Percentiles rank a stretch among this genome's conserved stretches.
Conservation (phyloP, 2,113 vertebrate species). For the Tricholaema leucomelas region DNA sequence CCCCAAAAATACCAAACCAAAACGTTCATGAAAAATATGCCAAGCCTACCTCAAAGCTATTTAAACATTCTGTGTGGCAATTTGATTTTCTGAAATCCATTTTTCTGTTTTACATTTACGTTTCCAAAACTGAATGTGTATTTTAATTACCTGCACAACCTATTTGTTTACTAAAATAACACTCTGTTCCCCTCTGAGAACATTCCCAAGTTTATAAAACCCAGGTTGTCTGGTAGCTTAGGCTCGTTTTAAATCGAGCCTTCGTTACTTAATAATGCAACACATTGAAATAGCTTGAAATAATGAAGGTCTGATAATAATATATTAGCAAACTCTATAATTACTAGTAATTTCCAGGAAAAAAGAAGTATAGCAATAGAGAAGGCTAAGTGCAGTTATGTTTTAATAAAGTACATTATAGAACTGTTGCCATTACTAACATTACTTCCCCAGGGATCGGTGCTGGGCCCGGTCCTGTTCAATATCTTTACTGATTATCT, state of each 20-base stretch:
- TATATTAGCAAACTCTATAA: neutral
- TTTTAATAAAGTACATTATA: neutral
- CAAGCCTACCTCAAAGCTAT: neutral
- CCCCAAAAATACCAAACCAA: neutral
- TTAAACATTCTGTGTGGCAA: neutral
- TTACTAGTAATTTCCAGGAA: neutral
- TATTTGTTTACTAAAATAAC: neutral
- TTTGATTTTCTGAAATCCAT: neutral
- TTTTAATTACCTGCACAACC: slow-evolving; percentile 23
- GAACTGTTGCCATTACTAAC: neutral
- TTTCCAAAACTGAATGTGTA: neutral
- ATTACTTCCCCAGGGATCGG: too few relatives aligned
- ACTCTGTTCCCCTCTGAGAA: neutral
- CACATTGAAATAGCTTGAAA: neutral
- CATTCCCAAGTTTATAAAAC: neutral
- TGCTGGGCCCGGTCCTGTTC: too few relatives aligned
- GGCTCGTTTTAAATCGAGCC: neutral
- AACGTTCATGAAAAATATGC: neutral
- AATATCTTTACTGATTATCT: too few relatives aligned
- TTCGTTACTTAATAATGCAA: neutral
- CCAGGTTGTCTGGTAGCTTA: neutral
- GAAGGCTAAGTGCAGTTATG: neutral
- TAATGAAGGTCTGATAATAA: neutral
- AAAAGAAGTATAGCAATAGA: neutral
- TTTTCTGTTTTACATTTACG: neutral